Percentiles rank a stretch among this genome's conserved stretches.
phyloP scores from a whole-genome alignment of 2,113 vertebrate species.

The Suncus etruscus region DNA sequence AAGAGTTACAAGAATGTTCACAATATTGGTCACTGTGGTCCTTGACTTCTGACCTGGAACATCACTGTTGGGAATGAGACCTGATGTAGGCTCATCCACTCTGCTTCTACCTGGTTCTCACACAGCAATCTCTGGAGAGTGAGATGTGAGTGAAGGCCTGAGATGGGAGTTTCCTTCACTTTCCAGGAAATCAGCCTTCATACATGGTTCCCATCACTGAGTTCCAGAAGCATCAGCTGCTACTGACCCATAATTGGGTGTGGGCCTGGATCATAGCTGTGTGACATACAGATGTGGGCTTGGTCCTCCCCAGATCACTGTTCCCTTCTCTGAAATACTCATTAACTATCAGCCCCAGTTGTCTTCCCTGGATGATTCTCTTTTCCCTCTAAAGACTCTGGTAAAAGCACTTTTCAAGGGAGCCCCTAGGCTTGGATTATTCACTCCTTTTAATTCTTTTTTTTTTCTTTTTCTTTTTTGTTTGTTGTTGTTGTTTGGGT shows the following conservation, averaged over 20 bases:
- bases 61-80: neutral
- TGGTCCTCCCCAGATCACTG: neutral
- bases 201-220: neutral
- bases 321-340: too few species aligned
- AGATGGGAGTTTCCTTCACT: neutral
- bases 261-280: too few species aligned
- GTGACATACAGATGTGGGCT: rapidly evolving
- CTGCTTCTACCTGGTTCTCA: neutral
- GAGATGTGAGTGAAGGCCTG: too few species aligned
- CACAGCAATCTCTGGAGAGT: too few species aligned
- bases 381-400: neutral
- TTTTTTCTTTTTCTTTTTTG: too few species aligned
- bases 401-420: neutral
- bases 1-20: slow-evolving; percentile 9
- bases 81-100: neutral
- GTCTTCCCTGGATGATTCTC: neutral
- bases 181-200: neutral
- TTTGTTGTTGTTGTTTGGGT: too few species aligned
- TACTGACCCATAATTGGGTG: neutral
- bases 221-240: neutral
- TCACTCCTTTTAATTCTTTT: neutral
- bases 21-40: neutral
- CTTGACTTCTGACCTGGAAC: neutral
- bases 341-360: neutral
- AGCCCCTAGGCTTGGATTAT: neutral